Evolutionary conservation across 2,888 invertebrate species (phyloP), one percentile per base, ranked within the genome.

Genomic region (Xestobium rufovillosum): DNA sequence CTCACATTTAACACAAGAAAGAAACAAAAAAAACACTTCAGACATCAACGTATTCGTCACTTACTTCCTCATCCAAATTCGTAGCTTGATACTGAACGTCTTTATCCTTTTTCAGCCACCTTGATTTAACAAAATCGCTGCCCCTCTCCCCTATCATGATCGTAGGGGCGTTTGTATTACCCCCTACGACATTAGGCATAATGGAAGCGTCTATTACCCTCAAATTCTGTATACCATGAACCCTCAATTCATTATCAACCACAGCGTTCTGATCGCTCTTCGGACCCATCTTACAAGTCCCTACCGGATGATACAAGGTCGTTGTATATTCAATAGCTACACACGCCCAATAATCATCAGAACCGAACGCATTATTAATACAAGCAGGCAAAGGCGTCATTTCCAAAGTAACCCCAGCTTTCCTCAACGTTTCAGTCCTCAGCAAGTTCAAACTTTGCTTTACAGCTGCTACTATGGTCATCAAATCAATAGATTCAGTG

Each of bases 241-340:
- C 79, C 46, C 65, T 67, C 27, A 83, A 60, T 47, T 71, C 67
- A 1, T 75, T 70, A 56, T 81, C 77, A 0, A 83, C 82, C 0
- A 83, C 82, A 0, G 81, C 77, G 1, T 66, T 63, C 3, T 59
- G 60, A 50, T 81, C 80, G 57, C 67, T 65, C 26, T 63, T 63
- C 0, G 80, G 79, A 3, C 80, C 80, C 80, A 81, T 82, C 57
- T 78, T 80, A 55, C 78, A 79, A 0, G 80, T 80, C 1, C 80
- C 78, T 11, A 73, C 75, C 1, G 78, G 80, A 63, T 83, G 81
- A 51, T 67, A 82, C 39, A 83, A 78, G 1, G 83, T 83, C 1
- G 73, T 65, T 0, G 84, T 83, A 50, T 82, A 81, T 26, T 76
- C 71, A 43, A 68, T 74, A 0, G 73, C 64, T 3, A 80, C 53